A percentile compares a stretch with the other conserved stretches of the same genome.
phyloP scores from a whole-genome alignment of 2,797 vertebrate species.

The Coranthus polyacanthus region DNA sequence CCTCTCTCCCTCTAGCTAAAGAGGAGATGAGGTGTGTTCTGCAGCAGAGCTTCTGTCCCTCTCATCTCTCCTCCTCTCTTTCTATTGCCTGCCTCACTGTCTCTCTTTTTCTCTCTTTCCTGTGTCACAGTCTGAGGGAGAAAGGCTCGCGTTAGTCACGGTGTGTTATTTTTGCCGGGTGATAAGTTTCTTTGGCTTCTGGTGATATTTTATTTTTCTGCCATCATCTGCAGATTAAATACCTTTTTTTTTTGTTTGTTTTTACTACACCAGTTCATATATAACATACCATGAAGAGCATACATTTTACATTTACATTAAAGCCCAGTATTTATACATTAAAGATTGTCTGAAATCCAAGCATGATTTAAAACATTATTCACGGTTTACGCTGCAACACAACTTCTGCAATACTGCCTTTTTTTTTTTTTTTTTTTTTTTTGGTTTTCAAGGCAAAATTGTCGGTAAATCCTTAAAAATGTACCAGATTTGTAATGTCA shows the following conservation, averaged over 20 bases:
- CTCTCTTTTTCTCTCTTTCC: conserved; percentile 53
- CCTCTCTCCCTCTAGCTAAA: conserved; percentile 59
- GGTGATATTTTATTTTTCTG: conserved; percentile 30
- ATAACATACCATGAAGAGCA: conserved; percentile 3
- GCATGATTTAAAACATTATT: neutral
- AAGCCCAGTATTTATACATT: neutral
- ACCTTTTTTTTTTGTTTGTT: no score
- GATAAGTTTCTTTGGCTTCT: conserved; percentile 36
- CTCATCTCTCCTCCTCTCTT: conserved; percentile 67
- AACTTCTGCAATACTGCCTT: conserved; percentile 2
- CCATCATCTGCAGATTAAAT: conserved; percentile 24
- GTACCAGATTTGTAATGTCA: no score
- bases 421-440: no score
- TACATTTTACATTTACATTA: neutral
- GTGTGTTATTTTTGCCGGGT: conserved; percentile 44
- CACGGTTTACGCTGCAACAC: neutral
- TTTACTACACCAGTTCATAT: no score
- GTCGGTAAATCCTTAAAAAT: no score
- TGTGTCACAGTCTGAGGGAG: conserved; percentile 56
- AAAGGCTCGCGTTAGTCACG: conserved; percentile 45
- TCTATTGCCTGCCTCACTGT: conserved; percentile 56
- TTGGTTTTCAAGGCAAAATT: no score
- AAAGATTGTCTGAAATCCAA: neutral
- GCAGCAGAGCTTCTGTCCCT: conserved; percentile 75
- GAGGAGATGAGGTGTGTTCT: conserved; percentile 80